Conservation (phyloP, 2,888 invertebrate species). For the Chloromyia formosa region DNA sequence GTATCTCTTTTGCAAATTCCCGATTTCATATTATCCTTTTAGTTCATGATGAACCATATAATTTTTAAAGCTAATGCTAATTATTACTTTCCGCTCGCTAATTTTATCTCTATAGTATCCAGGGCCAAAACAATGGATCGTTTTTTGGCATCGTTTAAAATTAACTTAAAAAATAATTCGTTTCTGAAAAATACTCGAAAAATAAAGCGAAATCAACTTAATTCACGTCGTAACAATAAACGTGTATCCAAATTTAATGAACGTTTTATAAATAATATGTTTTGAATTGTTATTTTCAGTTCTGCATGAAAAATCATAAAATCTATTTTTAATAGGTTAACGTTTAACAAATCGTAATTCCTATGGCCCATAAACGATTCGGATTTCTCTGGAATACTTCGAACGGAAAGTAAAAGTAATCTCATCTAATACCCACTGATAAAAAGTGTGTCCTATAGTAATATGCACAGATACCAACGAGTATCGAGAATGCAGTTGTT, state of each 20-base stretch:
- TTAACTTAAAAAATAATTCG: too few relatives aligned
- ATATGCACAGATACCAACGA: conserved; percentile 63
- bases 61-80: not conserved
- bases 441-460: conserved; percentile 63
- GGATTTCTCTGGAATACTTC: conserved; percentile 48
- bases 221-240: not conserved
- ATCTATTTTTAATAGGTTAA: not conserved
- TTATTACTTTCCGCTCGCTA: conserved; percentile 26
- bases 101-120: not conserved
- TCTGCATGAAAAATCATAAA: too few relatives aligned
- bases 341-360: conserved; percentile 46
- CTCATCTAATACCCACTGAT: conserved; percentile 62
- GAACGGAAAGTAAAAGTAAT: conserved; percentile 51
- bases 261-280: not conserved
- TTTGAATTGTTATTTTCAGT: not conserved
- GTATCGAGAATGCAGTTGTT: conserved; percentile 63
- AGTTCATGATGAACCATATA: too few relatives aligned
- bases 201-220: not conserved
- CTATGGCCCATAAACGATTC: conserved; percentile 46
- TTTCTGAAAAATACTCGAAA: conserved; percentile 7
- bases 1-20: too few relatives aligned
- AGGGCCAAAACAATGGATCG: not conserved
- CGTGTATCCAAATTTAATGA: not conserved
- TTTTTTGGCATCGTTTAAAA: conserved; percentile 15
- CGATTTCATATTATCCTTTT: too few relatives aligned